Evolutionary conservation across 2,797 vertebrate genomes (phyloP), one percentile per base, ranked within the genome.

Genomic region (Cossypha caffra): DNA sequence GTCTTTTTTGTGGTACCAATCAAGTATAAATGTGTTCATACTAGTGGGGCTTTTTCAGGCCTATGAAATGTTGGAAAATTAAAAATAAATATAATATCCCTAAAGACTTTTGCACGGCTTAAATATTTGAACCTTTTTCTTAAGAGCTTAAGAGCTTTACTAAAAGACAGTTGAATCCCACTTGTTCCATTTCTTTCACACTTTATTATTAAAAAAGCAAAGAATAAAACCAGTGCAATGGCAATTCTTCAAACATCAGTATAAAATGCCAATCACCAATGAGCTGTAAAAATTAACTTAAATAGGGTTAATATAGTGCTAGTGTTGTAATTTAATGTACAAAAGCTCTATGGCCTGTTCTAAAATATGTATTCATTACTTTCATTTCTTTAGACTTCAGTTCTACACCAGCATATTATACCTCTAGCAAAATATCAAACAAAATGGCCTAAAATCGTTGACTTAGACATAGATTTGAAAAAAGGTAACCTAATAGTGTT

Each of bases 181-280:
- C 10, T 23, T 79, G 43, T 75, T 47, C 78, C 21, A 62, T 85
- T 97, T 92, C 63, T 96, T 85, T 82, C 57, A 85, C 26, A 50
- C n/a, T 86, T 96, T 95, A 80, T 72, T 94, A 68, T 69, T 94
- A 71, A 96, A 91, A 79, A 89, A 50, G 38, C 47, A 95, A 68
- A 71, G 82, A 96, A 88, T 86, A 95, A 97, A 95, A 95, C 84
- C 94, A 92, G 94, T 89, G 52, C 77, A 88, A 74, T 67, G 78
- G 50, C 78, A 77, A 16, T 94, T 80, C 88, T 93, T 95, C 86
- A 96, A 83, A 91, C 64, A 61, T 95, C 95, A 84, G 43, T 88
- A 79, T 63, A 43, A 93, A 96, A 92, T 92, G 94, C 94, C 97
- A 85, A 85, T 97, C 93, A 97, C 59, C 83, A 94, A 83, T 86